These are phyloP conservation scores for Trochalopteron elliotii DNA, from an alignment of 2,113 vertebrate species.

Conservation along the genomic window DNA sequence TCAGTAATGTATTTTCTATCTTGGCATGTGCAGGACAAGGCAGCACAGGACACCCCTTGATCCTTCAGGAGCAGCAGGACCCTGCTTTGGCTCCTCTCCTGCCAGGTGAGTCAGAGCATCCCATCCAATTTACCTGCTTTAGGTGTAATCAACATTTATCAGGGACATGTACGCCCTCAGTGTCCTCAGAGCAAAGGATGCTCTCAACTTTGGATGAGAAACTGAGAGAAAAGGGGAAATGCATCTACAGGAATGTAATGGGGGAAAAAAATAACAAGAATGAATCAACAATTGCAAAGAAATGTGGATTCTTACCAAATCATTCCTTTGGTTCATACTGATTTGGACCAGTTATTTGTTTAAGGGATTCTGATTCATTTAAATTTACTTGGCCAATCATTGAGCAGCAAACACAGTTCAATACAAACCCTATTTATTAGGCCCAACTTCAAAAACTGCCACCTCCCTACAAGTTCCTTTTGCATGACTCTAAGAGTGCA, in stretches of 20 bases:
- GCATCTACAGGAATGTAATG: neutral
- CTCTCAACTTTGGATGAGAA: neutral
- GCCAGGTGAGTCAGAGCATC: neutral
- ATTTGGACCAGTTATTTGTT: neutral
- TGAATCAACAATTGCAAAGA: neutral
- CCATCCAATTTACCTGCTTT: neutral
- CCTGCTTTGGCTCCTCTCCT: neutral
- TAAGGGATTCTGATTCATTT: neutral
- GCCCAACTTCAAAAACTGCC: neutral
- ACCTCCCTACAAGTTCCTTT: neutral
- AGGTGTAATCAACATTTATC: neutral
- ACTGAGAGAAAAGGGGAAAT: neutral
- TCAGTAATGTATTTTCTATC: neutral
- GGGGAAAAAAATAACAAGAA: neutral
- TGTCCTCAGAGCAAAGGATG: neutral
- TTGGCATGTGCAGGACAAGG: neutral
- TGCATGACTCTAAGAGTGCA: neutral
- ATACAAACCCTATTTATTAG: neutral
- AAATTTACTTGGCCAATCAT: neutral
- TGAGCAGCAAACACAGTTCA: neutral
- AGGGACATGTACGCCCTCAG: neutral
- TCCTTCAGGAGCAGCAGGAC: neutral
- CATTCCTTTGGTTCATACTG: neutral
- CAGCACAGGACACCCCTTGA: neutral
- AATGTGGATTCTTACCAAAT: neutral